Evolutionary conservation across 1,140 invertebrate species (phyloP), one percentile per base, ranked within the genome.

Genomic region (Samia ricini): DNA sequence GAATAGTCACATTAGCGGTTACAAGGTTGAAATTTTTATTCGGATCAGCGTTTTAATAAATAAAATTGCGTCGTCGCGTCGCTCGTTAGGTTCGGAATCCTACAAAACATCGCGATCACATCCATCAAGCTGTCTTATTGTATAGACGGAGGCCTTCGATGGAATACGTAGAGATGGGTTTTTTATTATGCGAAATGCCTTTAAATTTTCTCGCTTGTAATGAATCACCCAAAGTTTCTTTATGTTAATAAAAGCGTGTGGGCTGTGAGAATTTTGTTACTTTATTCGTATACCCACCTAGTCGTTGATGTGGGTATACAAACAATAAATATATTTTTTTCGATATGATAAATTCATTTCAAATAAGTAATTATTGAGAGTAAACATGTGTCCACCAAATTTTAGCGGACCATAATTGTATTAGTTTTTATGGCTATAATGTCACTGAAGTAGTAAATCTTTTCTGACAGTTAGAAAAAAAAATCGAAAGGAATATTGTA

Each of bases 81-180:
- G 60, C 62, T 74, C 67, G 65, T 71, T 74, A 68, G 62, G 66
- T 61, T 62, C 42, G 60, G 61, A 66, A 62, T 70, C 61, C 68
- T 57, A 72, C 71, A 78, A 78, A 74, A 78, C 69, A 72, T 72
- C 71, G 68, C 61, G 64, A 76, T 75, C 74, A 65, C 76, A 80
- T 83, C 77, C 70, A 80, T 80, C 77, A 83, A 80, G 60, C 74
- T 76, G 76, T 77, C 75, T 76, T 74, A 69, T 71, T 71, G 67
- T 76, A 80, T 79, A 77, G 77, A 72, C 69, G 69, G 69, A 63
- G 33, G 72, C 64, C 69, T 55, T 74, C 67, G 58, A 64, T 64
- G 51, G 67, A 67, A 71, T 73, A 69, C 71, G 68, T 69, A 71
- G 29, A 65, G 60, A 71, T 71, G 66, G 62, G 69, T 73, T 76